Evolutionary conservation across 2,113 vertebrate genomes (phyloP), one percentile per base, ranked within the genome.

Genomic region (Bubalus kerabau): DNA sequence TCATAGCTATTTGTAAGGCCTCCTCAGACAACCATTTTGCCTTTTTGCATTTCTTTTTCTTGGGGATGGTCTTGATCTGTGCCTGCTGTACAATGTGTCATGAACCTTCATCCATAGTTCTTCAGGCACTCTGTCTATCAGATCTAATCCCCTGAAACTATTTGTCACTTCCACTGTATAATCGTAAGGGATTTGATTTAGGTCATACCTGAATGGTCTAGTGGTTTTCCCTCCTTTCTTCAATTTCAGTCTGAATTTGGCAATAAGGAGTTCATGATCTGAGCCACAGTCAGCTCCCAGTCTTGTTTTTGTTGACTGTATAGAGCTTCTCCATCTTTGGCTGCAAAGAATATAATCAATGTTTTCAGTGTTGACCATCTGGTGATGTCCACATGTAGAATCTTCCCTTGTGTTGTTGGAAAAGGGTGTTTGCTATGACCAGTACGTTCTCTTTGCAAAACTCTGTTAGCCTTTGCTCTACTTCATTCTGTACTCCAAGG

Each of bases 41-140:
- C 67, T 71, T 71, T 40, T 23, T 23, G 67, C 67, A 3, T 71
- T 40, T 71, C 19, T 40, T 71, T 71, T 71, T 36, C 67, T 23
- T 71, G 67, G 67, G 19, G 7, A 23, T 23, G n/a, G 19, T 40
- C n/a, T 71, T 40, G 67, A 71, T 71, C 67, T 1, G 0, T 40
- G n/a, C 19, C 67, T 71, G 17, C 19, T 71, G n/a, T 71, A 40
- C 19, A 40, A 40, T 12, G n/a, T 71, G 9, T 71, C n/a, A 71
- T 0, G 10, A 71, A 71, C n/a, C 64, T 67, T 32, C 1, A 5
- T 71, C 19, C 19, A 71, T 6, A 3, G 19, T 40, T 23, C n/a
- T 71, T 36, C 67, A 71, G n/a, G n/a, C n/a, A 71, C 19, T 12
- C n/a, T 67, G 32, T 67, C 64, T 71, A 40, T 40, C 67, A 40